These are phyloP conservation scores for Dolichoris vasculosae DNA, from an alignment of 1,140 invertebrate species.

Conservation along the genomic window DNA sequence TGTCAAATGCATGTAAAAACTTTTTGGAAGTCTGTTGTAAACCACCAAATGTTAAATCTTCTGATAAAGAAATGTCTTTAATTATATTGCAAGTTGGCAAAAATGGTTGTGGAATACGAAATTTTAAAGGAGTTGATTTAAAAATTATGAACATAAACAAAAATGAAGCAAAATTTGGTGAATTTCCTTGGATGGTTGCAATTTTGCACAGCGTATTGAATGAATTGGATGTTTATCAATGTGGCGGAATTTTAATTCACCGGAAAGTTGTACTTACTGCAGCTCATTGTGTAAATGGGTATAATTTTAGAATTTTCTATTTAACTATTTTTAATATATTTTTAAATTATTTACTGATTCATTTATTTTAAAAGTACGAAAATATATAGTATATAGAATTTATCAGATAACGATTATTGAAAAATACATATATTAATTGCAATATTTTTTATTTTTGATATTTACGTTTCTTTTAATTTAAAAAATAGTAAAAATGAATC, in stretches of 20 bases:
- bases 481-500: not conserved
- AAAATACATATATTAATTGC: no score
- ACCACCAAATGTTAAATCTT: slow-evolving; percentile 60
- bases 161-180: slow-evolving; percentile 80
- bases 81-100: slow-evolving; percentile 53
- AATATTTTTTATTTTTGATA: no score
- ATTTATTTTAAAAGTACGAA: not conserved
- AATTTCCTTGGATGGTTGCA: slow-evolving; percentile 89
- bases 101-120: slow-evolving; percentile 80
- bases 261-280: slow-evolving; percentile 81
- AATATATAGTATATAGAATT: no score
- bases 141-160: slow-evolving; percentile 79
- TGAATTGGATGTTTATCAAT: slow-evolving; percentile 71
- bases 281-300: slow-evolving; percentile 77
- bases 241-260: slow-evolving; percentile 82
- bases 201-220: slow-evolving; percentile 78
- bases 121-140: slow-evolving; percentile 80
- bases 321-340: not conserved
- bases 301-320: not conserved
- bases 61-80: slow-evolving; percentile 62
- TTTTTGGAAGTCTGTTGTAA: slow-evolving; percentile 81
- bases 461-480: no score
- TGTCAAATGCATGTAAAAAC: slow-evolving; percentile 75
- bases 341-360: not conserved
- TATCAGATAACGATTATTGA: no score